phyloP scores from a whole-genome alignment of 2,888 invertebrate species.

The Cremastobaeus sp. region DNA sequence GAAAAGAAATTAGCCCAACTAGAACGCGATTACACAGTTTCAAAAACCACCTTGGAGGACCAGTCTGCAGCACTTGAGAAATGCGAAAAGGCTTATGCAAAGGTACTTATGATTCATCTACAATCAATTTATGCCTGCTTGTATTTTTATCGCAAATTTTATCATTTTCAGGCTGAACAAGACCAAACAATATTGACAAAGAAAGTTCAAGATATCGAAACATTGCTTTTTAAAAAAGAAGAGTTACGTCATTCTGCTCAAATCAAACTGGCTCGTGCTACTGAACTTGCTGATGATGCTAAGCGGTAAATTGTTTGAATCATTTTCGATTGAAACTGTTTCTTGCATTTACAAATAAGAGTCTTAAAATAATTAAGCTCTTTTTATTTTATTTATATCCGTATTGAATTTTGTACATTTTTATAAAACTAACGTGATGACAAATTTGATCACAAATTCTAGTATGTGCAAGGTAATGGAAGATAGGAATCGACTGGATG shows the following conservation, averaged over 20 bases:
- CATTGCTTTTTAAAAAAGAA: slow-evolving; percentile 84
- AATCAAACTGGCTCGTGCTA: slow-evolving; percentile 83
- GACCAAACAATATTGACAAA: slow-evolving; percentile 83
- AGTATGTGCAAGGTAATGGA: slow-evolving; percentile 84
- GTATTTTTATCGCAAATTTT: background rate
- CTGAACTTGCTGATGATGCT: slow-evolving; percentile 86
- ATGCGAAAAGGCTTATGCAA: slow-evolving; percentile 92
- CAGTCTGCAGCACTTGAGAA: slow-evolving; percentile 96
- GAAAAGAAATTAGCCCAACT: slow-evolving; percentile 96
- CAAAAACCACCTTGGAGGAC: slow-evolving; percentile 92
- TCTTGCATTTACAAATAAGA: no score
- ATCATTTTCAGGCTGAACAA: slow-evolving; percentile 80
- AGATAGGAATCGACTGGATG: slow-evolving; percentile 83
- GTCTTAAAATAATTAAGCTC: no score
- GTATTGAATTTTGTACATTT: no score
- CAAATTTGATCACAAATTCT: slow-evolving; percentile 1
- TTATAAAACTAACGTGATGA: no score
- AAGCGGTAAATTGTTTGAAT: slow-evolving; percentile 80
- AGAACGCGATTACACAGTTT: slow-evolving; percentile 92
- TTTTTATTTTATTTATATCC: no score
- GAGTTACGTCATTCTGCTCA: slow-evolving; percentile 83
- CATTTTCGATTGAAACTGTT: no score
- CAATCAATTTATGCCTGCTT: background rate
- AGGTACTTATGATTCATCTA: slow-evolving; percentile 79
- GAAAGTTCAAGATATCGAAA: slow-evolving; percentile 84